Evolutionary conservation across 92 coral and sea anemone genomes (phyloP), one percentile per base, ranked within the genome.

Genomic region (Palythoa grandis): DNA sequence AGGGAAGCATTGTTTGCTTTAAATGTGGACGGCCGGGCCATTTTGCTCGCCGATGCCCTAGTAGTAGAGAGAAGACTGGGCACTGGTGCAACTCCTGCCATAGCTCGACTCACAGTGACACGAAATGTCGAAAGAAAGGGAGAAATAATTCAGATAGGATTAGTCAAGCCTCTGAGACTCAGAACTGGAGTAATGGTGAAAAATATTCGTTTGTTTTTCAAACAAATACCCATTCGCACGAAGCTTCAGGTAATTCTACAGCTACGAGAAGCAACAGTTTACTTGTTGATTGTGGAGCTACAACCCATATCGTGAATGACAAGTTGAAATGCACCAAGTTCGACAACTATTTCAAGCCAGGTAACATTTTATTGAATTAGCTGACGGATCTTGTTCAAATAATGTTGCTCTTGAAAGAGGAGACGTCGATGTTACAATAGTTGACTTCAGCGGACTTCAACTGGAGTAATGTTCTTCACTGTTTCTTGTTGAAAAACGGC

Each of bases 221-320:
- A n/a, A n/a, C n/a, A n/a, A n/a, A n/a, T n/a, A n/a, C n/a, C n/a
- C n/a, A n/a, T n/a, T n/a, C n/a, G n/a, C n/a, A n/a, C n/a, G n/a
- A n/a, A n/a, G n/a, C n/a, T n/a, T n/a, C n/a, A n/a, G n/a, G n/a
- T n/a, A n/a, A n/a, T n/a, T n/a, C n/a, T n/a, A n/a, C n/a, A n/a
- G n/a, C n/a, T n/a, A n/a, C n/a, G n/a, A n/a, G n/a, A n/a, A n/a
- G n/a, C n/a, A n/a, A n/a, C n/a, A n/a, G n/a, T n/a, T n/a, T n/a
- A n/a, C n/a, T n/a, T n/a, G n/a, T n/a, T n/a, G 88, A 86, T 35
- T 54, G 83, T 75, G 88, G 83, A 25, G 83, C 88, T 47, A 86
- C 88, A 35, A 14, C 83, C 35, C 88, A 86, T 65, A 86, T 86
- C n/a, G 56, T 74, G 17, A 86, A 82, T 11, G 74, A 75, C n/a